A percentile compares a stretch with the other conserved stretches of the same genome.
Conservation (phyloP, 2,888 invertebrate genomes). For the Harpagoxenus sublaevis region DNA sequence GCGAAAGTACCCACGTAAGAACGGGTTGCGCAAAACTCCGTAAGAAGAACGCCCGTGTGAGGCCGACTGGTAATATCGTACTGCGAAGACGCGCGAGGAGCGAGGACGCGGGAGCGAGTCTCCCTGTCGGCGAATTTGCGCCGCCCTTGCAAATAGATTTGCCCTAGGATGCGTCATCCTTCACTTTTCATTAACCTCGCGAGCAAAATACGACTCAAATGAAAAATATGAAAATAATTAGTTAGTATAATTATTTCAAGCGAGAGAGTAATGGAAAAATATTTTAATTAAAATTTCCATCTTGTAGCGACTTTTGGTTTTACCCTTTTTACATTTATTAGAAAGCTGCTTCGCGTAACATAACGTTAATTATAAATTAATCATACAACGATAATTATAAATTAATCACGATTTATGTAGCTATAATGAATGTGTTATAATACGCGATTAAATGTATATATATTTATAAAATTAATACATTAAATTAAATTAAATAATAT, state of each 20-base stretch:
- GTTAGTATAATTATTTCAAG: background rate
- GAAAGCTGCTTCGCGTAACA: background rate
- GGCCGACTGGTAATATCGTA: constrained; percentile 68
- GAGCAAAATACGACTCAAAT: background rate
- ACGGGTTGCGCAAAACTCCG: constrained; percentile 73
- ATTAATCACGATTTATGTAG: constrained; percentile 2
- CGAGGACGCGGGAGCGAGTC: constrained; percentile 62
- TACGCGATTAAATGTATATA: background rate
- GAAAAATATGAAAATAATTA: background rate
- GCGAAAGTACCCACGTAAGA: constrained; percentile 78
- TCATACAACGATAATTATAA: constrained; percentile 20
- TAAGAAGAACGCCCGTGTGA: constrained; percentile 75
- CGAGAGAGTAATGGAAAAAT: background rate
- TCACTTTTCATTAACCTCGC: background rate
- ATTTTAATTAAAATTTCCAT: constrained; percentile 4
- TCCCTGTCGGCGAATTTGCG: constrained; percentile 27
- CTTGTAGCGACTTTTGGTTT: background rate
- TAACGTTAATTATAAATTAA: constrained; percentile 21
- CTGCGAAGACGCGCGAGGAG: constrained; percentile 64
- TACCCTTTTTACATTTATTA: background rate
- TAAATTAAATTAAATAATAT: background rate
- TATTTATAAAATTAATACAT: background rate
- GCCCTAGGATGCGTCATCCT: constrained; percentile 6
- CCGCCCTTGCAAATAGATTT: constrained; percentile 27
- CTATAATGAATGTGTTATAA: constrained; percentile 11